phyloP scores from a whole-genome alignment of 1,140 invertebrate species.

The Drosophila elegans region DNA sequence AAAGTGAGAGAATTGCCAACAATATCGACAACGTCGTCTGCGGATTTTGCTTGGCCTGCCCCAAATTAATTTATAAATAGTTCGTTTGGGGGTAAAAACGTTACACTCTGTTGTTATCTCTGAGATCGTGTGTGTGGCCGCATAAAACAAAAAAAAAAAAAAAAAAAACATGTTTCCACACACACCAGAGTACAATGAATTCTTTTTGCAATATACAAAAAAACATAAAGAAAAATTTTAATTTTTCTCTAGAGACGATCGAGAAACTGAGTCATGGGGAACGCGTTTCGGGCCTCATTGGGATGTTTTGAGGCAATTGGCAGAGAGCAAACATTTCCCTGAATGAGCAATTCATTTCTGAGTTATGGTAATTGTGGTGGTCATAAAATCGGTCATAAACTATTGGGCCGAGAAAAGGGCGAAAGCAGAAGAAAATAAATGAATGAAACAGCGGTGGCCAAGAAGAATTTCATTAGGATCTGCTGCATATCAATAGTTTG shows the following conservation, averaged over 20 bases:
- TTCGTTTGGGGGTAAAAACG: conserved; percentile 49
- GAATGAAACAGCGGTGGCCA: conserved; percentile 21
- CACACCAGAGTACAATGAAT: conserved; percentile 8
- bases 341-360: conserved; percentile 64
- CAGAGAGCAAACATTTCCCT: conserved; percentile 55
- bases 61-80: conserved; percentile 80
- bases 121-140: conserved; percentile 39
- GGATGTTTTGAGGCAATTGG: conserved; percentile 44
- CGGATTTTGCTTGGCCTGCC: conserved; percentile 58
- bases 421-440: conserved; percentile 3
- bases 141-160: conserved; percentile 48
- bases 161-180: conserved; percentile 8
- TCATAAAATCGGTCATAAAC: conserved; percentile 67
- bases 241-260: conserved; percentile 19
- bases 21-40: conserved; percentile 70
- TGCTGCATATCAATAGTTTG: conserved; percentile 30
- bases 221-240: conserved; percentile 11
- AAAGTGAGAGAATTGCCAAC: conserved; percentile 14
- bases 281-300: conserved; percentile 27
- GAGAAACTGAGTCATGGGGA: conserved; percentile 66
- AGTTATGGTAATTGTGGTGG: conserved; percentile 68
- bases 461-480: conserved; percentile 18
- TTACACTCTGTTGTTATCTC: conserved; percentile 69
- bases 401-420: conserved; percentile 5
- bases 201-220: conserved; percentile 27